Evolutionary conservation across 2,797 vertebrate species (phyloP).

Genomic region (Rhinella marina): DNA sequence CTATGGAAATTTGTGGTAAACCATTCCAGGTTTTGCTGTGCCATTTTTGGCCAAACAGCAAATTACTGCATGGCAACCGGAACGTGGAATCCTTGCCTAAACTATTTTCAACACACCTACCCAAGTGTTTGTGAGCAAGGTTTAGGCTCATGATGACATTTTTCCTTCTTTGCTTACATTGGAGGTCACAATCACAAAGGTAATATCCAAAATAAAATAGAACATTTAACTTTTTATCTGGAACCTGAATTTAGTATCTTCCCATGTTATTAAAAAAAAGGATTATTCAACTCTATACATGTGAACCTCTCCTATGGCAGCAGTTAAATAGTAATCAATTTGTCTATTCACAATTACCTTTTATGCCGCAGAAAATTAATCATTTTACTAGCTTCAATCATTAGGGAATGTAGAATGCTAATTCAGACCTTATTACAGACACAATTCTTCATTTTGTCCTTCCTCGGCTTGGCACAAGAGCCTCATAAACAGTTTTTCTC

Average conservation of each 20-base stretch:
- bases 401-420: constrained; percentile 63
- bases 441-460: constrained; percentile 63
- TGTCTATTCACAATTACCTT: constrained; percentile 62
- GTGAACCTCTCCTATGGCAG: constrained; percentile 59
- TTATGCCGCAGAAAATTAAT: constrained; percentile 63
- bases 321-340: constrained; percentile 61
- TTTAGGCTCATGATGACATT: neutral
- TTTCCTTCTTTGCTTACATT: neutral
- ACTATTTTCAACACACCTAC: too few relatives aligned
- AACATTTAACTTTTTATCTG: constrained; percentile 16
- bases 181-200: neutral
- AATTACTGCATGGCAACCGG: too few relatives aligned
- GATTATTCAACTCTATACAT: constrained; percentile 47
- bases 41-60: too few relatives aligned
- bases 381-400: constrained; percentile 64
- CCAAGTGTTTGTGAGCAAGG: neutral
- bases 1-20: neutral
- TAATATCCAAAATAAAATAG: neutral
- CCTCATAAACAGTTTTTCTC: constrained; percentile 63
- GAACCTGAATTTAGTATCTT: constrained; percentile 21
- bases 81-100: too few relatives aligned
- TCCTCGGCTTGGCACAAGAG: constrained; percentile 61
- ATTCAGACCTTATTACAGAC: constrained; percentile 64
- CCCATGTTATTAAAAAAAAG: constrained; percentile 38
- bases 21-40: neutral